Conservation (phyloP, 2,113 vertebrate genomes). For the Petrocephalus zakoni region DNA sequence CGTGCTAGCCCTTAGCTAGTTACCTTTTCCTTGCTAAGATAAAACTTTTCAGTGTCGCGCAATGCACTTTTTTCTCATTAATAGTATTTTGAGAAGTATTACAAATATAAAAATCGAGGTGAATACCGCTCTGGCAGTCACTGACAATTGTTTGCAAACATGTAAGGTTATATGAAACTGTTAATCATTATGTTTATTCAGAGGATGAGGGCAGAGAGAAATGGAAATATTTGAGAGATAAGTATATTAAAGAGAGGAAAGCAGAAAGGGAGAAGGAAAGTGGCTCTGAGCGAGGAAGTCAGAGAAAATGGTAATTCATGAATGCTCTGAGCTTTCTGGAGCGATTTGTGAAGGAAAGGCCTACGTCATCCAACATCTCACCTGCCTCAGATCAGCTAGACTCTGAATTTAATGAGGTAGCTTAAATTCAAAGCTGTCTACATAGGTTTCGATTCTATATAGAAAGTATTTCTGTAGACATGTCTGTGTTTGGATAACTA, state of each 20-base stretch:
- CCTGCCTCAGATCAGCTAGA: neutral
- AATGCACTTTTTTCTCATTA: no score
- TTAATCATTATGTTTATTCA: neutral
- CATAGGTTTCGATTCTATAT: neutral
- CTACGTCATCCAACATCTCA: neutral
- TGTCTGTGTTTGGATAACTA: neutral
- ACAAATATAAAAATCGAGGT: no score
- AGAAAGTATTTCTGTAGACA: neutral
- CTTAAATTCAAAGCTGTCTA: neutral
- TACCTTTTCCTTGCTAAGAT: no score
- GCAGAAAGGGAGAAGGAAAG: neutral
- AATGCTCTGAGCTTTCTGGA: neutral
- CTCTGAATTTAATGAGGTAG: neutral
- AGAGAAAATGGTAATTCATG: neutral
- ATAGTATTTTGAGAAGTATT: no score
- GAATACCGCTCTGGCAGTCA: no score
- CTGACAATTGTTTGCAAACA: no score
- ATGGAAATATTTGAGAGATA: neutral
- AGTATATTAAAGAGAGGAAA: neutral
- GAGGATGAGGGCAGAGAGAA: neutral
- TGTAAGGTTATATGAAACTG: no score
- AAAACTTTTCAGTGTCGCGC: no score
- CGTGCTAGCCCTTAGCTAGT: no score
- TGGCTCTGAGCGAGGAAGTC: neutral
- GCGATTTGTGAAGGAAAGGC: neutral